Base-by-base conservation (phyloP, 2,797 vertebrate genomes). In the Uromys caudimaculatus region DNA sequence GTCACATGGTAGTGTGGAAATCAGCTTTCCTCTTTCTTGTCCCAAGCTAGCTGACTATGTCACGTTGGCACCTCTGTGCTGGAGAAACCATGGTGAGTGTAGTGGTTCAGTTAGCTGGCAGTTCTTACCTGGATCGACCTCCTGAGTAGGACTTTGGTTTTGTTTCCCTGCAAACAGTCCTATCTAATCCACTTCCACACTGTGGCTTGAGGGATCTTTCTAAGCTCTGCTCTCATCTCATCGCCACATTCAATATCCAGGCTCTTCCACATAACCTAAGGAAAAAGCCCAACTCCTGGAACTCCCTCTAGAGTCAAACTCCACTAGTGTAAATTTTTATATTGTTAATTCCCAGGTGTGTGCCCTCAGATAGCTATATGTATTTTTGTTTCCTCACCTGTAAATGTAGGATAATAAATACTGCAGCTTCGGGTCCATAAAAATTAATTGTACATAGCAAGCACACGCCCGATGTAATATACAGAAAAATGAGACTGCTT, bases 381-480 rank as follows among this genome's bases (percentile, higher is more conserved):
- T 62, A 4, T 12, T 54, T 94, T 8, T 47, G 32, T 96, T 86
- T 92, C 58, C 75, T 98, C 67, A 12, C 60, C 47, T 95, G 0
- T 50, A 92, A 85, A 95, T 78, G 12, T 81, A 44, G 1, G 10
- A 82, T 91, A 71, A 87, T 73, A 89, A 76, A 73, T 85, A 90
- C 73, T 50, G 93, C 75, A 83, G 50, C 9, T 32, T 44, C 3
- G 0, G 24, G 6, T 50, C 56, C 88, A 58, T 82, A 47, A 85
- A 60, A 95, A 94, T 93, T 86, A 86, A 56, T 93, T 69, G 5
- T 64, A 32, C 44, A 0, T 69, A n/a, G 23, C 19, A 84, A 60
- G 1, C 29, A 93, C 1, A 89, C 16, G 71, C 4, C 50, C 75
- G 24, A 60, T 84, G 50, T 17, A 32, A 47, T 35, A 75, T 11